These are phyloP conservation scores for Hirudo medicinalis DNA, from an alignment of 1,140 invertebrate species.

Conservation along the genomic window DNA sequence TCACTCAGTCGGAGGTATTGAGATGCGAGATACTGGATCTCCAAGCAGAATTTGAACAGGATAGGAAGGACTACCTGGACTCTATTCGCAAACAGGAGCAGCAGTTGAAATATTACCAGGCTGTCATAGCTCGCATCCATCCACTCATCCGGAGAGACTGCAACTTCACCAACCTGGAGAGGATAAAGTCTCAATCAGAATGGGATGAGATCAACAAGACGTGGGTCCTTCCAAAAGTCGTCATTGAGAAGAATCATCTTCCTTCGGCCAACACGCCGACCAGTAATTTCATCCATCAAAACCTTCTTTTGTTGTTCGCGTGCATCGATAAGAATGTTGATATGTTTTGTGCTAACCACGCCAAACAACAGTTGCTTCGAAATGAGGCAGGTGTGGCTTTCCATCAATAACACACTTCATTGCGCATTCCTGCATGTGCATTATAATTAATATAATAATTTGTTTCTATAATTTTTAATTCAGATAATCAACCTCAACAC, in stretches of 20 bases:
- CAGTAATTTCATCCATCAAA: neutral
- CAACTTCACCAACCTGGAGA: slow-evolving; percentile 49
- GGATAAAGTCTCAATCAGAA: slow-evolving; percentile 53
- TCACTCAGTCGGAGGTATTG: slow-evolving; percentile 30
- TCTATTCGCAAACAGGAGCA: slow-evolving; percentile 64
- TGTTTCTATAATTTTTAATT: too few species aligned
- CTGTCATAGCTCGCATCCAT: slow-evolving; percentile 54
- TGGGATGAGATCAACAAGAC: slow-evolving; percentile 63
- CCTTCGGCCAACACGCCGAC: slow-evolving; percentile 44
- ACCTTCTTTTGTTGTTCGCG: too few species aligned
- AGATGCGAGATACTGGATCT: slow-evolving; percentile 59
- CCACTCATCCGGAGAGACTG: slow-evolving; percentile 59
- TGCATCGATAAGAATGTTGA: too few species aligned
- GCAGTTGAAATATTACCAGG: slow-evolving; percentile 52
- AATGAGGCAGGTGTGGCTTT: too few species aligned
- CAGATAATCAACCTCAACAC: too few species aligned
- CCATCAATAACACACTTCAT: too few species aligned
- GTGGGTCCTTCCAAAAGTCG: slow-evolving; percentile 59
- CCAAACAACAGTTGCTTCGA: too few species aligned
- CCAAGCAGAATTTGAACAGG: slow-evolving; percentile 68
- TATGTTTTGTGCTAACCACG: too few species aligned
- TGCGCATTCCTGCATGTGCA: too few species aligned
- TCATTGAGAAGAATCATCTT: slow-evolving; percentile 52
- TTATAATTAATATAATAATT: too few species aligned
- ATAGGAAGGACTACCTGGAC: slow-evolving; percentile 69